phyloP scores from a whole-genome alignment of 2,888 invertebrate genomes.

The Rhimphoctona megacephalus region DNA sequence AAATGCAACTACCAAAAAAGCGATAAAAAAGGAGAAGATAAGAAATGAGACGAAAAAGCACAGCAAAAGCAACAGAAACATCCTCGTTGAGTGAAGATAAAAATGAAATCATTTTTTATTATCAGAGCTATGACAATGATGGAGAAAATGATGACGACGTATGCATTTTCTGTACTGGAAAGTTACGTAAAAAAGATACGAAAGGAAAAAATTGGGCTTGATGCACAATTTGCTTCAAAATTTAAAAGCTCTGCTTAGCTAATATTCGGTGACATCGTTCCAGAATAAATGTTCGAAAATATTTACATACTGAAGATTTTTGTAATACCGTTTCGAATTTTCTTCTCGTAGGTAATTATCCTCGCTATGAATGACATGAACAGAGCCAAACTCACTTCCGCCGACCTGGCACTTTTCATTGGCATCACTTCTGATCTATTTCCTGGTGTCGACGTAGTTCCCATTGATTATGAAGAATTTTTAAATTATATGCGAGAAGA shows the following conservation, averaged over 20 bases:
- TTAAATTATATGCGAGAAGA: slow-evolving; percentile 87
- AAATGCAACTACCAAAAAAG: background rate
- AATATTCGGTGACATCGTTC: background rate
- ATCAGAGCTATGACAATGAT: background rate
- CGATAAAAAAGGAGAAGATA: background rate
- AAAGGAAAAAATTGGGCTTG: background rate
- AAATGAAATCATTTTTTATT: background rate
- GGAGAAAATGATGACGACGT: background rate
- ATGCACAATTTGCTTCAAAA: background rate
- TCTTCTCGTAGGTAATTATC: slow-evolving; percentile 87
- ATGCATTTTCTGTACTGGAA: background rate
- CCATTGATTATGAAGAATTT: slow-evolving; percentile 92
- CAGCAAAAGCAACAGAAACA: background rate
- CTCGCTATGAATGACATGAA: slow-evolving; percentile 97
- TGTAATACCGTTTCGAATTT: background rate
- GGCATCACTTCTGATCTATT: slow-evolving; percentile 95
- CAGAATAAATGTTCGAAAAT: background rate
- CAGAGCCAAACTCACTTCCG: slow-evolving; percentile 92
- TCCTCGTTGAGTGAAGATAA: background rate
- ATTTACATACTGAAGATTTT: background rate
- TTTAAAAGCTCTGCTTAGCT: background rate
- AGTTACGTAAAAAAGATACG: background rate
- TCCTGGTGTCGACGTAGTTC: slow-evolving; percentile 91
- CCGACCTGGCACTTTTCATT: slow-evolving; percentile 94
- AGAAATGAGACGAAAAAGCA: background rate